Percentiles rank a stretch among this genome's conserved stretches.
These are phyloP conservation scores for Triops longicaudatus DNA, from an alignment of 1,140 invertebrate genomes.

Conservation along the genomic window DNA sequence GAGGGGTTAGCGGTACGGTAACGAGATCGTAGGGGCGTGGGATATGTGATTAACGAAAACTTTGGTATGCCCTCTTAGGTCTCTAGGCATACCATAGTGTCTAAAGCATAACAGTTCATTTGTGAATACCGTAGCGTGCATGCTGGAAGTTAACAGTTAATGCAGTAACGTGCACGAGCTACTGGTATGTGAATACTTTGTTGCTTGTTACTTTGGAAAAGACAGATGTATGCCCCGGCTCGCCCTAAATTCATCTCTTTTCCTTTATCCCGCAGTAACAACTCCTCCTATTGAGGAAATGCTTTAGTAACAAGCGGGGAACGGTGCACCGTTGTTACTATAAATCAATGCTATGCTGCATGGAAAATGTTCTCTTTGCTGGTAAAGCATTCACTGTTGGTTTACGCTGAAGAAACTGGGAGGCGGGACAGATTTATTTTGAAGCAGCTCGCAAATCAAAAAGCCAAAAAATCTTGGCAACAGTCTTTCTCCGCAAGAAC, in stretches of 20 bases:
- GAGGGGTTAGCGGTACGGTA: neutral
- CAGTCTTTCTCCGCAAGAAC: neutral
- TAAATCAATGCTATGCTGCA: neutral
- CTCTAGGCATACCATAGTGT: neutral
- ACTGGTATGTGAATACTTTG: neutral
- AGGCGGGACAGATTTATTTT: neutral
- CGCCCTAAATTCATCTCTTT: neutral
- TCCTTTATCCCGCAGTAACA: neutral
- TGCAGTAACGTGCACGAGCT: neutral
- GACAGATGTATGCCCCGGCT: neutral
- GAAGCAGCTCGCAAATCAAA: constrained; percentile 12
- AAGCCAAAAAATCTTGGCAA: neutral
- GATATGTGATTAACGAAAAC: neutral
- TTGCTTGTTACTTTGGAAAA: neutral
- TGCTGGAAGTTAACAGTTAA: neutral
- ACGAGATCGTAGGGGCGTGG: neutral
- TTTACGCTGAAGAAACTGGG: neutral
- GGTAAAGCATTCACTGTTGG: neutral
- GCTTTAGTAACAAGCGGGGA: neutral
- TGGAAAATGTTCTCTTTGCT: neutral
- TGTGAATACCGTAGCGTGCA: neutral
- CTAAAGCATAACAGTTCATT: constrained; percentile 6
- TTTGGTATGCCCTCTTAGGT: neutral
- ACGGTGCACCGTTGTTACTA: neutral
- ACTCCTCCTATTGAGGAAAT: neutral